Conservation (phyloP, 2,888 invertebrate genomes). For the Isoperla grammatica region DNA sequence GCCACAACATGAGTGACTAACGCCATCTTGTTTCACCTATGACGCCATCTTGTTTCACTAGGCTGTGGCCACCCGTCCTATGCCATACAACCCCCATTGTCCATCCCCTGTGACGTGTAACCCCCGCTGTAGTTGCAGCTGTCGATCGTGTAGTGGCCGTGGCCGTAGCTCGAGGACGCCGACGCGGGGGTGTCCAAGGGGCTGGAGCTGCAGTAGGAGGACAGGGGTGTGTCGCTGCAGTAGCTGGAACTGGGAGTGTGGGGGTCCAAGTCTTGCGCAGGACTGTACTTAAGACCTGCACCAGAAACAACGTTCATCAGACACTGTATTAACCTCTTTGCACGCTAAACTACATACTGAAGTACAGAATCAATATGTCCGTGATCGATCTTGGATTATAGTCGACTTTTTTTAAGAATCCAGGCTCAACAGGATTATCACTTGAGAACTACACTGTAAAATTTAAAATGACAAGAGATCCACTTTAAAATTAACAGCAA, state of each 20-base stretch:
- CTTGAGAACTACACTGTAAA: no score
- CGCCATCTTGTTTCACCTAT: constrained; percentile 33
- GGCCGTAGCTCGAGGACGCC: not conserved
- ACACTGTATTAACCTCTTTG: no score
- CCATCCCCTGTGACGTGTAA: constrained; percentile 43
- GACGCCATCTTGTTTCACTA: constrained; percentile 49
- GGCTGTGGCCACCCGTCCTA: constrained; percentile 20
- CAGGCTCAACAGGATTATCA: no score
- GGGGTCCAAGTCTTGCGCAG: not conserved
- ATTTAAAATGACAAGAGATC: no score
- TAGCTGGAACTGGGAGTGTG: constrained; percentile 1
- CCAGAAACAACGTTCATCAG: no score
- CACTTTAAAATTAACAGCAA: no score
- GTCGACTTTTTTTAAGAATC: no score
- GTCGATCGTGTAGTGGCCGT: constrained; percentile 8
- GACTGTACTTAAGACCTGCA: no score
- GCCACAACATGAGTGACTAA: not conserved
- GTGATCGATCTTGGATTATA: no score
- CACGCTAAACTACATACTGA: no score
- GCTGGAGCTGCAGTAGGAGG: constrained; percentile 11
- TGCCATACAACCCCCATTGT: constrained; percentile 39
- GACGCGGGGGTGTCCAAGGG: constrained; percentile 1
- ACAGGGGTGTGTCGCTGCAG: constrained; percentile 1
- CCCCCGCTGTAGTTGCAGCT: constrained; percentile 14
- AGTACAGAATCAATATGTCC: no score